These are phyloP conservation scores for Hystrix brachyura DNA, from an alignment of 2,113 vertebrate species.

Conservation along the genomic window DNA sequence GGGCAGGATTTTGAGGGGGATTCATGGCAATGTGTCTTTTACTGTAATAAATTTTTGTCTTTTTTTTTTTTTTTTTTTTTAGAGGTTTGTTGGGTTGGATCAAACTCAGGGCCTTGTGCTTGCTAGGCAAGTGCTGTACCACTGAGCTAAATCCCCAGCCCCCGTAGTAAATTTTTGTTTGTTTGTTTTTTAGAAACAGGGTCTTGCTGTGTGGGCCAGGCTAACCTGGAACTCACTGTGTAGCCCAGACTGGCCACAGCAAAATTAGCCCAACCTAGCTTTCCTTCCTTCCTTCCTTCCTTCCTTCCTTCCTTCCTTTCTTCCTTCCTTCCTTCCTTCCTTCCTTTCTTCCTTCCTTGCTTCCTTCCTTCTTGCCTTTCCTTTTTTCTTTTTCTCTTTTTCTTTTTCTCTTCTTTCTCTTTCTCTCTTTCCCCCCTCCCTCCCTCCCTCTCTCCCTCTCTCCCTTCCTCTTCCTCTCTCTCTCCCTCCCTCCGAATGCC, in stretches of 20 bases:
- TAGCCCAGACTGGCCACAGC: neutral
- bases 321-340: neutral
- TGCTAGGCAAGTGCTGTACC: too few relatives aligned
- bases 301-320: neutral
- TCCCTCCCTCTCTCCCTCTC: neutral
- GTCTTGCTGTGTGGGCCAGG: neutral
- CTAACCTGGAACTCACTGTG: neutral
- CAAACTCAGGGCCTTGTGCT: too few relatives aligned
- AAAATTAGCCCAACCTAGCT: neutral
- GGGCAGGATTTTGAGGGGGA: neutral
- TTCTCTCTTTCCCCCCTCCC: neutral
- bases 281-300: neutral
- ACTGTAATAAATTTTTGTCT: neutral
- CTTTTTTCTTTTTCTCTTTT: neutral
- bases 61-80: too few relatives aligned
- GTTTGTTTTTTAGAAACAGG: neutral
- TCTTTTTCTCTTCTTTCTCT: too few relatives aligned
- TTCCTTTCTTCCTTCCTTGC: neutral
- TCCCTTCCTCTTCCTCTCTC: too few relatives aligned
- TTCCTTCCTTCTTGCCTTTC: too few relatives aligned
- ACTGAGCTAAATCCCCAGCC: too few relatives aligned
- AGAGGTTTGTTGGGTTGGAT: too few relatives aligned
- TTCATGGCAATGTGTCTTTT: neutral
- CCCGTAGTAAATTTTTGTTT: too few relatives aligned
- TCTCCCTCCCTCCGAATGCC: neutral